Percentiles rank a stretch among this genome's conserved stretches.
phyloP scores from a whole-genome alignment of 1,140 invertebrate species.

The Phthorimaea operculella region DNA sequence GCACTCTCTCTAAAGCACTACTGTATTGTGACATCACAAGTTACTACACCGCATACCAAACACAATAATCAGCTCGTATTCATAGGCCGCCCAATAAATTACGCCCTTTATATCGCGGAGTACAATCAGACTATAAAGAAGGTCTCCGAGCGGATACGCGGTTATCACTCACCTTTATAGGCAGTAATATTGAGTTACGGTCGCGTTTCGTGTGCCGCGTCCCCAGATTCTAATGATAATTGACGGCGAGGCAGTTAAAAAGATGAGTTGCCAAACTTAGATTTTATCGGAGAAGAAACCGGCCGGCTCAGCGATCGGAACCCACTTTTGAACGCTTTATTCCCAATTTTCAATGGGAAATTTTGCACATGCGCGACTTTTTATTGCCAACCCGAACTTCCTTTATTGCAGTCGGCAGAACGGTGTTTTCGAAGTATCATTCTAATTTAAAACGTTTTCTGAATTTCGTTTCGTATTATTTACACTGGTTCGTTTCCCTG shows the following conservation, averaged over 20 bases:
- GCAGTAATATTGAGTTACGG: slow-evolving; percentile 53
- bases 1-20: not conserved
- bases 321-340: slow-evolving; percentile 15
- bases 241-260: slow-evolving; percentile 40
- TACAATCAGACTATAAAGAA: slow-evolving; percentile 21
- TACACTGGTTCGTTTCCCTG: not conserved
- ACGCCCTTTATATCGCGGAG: slow-evolving; percentile 17
- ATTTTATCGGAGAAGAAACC: slow-evolving; percentile 24
- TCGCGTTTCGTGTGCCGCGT: slow-evolving; percentile 24
- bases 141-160: slow-evolving; percentile 23
- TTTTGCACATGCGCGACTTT: slow-evolving; percentile 7
- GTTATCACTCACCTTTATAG: slow-evolving; percentile 56
- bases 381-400: not conserved
- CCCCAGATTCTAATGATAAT: slow-evolving; percentile 51
- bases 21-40: not conserved
- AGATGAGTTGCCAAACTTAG: slow-evolving; percentile 44
- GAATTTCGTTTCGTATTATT: not conserved
- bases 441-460: not conserved
- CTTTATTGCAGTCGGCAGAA: no score
- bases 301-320: slow-evolving; percentile 11
- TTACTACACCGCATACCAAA: not conserved
- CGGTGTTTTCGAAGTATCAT: not conserved
- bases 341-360: slow-evolving; percentile 17
- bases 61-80: slow-evolving; percentile 4
- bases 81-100: slow-evolving; percentile 11